A percentile compares a stretch with the other conserved stretches of the same genome.
phyloP scores from a whole-genome alignment of 2,113 vertebrate species.

The Hemicordylus capensis region DNA sequence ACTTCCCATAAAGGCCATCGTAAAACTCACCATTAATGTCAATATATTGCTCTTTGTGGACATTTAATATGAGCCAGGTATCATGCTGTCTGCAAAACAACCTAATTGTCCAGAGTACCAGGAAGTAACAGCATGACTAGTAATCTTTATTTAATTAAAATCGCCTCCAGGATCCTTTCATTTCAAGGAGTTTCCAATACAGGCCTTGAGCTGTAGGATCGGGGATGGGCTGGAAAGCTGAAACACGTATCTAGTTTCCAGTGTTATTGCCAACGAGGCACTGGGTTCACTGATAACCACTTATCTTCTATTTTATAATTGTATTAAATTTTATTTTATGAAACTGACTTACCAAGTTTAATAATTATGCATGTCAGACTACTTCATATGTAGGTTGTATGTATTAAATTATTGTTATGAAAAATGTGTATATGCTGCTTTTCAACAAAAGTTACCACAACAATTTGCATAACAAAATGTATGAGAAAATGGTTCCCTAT shows the following conservation, averaged over 20 bases:
- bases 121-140: conserved; percentile 1
- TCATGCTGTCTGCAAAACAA: neutral
- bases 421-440: no score
- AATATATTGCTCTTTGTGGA: neutral
- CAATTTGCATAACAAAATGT: no score
- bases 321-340: neutral
- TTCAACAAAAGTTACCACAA: no score
- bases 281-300: fast-evolving
- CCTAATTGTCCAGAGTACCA: neutral
- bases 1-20: neutral
- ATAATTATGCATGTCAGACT: no score
- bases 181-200: neutral
- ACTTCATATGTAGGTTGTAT: no score
- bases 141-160: conserved; percentile 39
- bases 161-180: conserved; percentile 12
- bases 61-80: neutral
- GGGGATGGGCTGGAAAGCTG: neutral
- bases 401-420: no score
- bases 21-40: neutral
- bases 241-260: neutral
- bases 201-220: neutral
- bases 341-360: neutral
- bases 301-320: conserved; percentile 8
- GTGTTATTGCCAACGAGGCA: neutral
- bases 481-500: no score